Evolutionary conservation across 1,140 invertebrate genomes (phyloP).

Genomic region (Galendromus occidentalis): DNA sequence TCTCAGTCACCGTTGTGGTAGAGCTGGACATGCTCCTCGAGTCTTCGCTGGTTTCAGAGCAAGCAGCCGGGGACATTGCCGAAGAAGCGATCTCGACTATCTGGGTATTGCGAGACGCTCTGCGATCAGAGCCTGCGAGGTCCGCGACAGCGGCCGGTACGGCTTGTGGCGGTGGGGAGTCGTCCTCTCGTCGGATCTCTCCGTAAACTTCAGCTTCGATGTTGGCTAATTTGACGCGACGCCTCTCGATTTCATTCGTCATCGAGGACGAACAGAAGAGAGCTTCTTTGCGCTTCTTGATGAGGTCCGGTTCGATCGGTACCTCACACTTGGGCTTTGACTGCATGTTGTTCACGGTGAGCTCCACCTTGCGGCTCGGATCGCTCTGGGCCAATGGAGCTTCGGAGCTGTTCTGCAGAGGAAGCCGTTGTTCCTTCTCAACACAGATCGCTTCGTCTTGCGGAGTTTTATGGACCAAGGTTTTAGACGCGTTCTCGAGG

Average conservation of each 20-base stretch:
- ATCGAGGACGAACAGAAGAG: slow-evolving; percentile 12
- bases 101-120: too few species aligned
- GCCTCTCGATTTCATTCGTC: slow-evolving; percentile 9
- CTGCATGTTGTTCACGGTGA: slow-evolving; percentile 5
- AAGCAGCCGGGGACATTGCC: too few species aligned
- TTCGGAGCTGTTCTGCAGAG: not conserved
- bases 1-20: slow-evolving; percentile 1
- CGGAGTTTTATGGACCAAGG: not conserved
- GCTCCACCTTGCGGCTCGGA: not conserved
- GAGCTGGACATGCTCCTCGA: not conserved
- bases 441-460: too few species aligned
- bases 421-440: not conserved
- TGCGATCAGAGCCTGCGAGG: too few species aligned
- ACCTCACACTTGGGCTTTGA: not conserved
- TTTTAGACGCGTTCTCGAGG: not conserved
- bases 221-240: slow-evolving; percentile 4
- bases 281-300: slow-evolving; percentile 3
- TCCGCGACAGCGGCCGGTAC: not conserved
- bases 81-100: too few species aligned
- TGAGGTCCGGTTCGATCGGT: not conserved
- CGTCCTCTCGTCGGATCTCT: not conserved
- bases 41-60: not conserved
- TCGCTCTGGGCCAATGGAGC: not conserved
- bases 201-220: slow-evolving; percentile 9
- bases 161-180: not conserved